These are phyloP conservation scores for Monochamus alternatus DNA, from an alignment of 2,888 invertebrate genomes.

Conservation along the genomic window DNA sequence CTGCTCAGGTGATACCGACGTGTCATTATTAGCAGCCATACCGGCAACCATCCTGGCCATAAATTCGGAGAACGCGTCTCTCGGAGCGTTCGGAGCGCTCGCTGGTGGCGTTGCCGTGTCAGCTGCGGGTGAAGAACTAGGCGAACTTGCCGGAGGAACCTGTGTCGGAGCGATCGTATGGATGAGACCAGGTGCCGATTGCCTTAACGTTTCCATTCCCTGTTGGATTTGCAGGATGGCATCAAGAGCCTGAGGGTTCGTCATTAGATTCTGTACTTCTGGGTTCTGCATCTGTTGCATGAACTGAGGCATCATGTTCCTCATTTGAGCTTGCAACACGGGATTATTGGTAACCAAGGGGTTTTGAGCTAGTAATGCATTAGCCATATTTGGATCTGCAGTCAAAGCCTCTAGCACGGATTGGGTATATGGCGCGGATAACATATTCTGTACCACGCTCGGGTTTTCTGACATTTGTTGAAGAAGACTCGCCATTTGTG, in stretches of 20 bases:
- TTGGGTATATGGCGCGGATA: slow-evolving; percentile 93
- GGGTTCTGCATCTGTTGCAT: slow-evolving; percentile 93
- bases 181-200: slow-evolving; percentile 88
- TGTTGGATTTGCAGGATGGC: slow-evolving; percentile 96
- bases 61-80: slow-evolving; percentile 75
- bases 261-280: slow-evolving; percentile 88
- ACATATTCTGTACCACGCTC: slow-evolving; percentile 89
- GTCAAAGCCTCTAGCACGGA: slow-evolving; percentile 89
- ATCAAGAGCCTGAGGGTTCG: slow-evolving; percentile 94
- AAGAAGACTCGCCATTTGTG: slow-evolving; percentile 90
- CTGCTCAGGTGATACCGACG: slow-evolving; percentile 87
- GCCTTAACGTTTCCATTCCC: slow-evolving; percentile 91
- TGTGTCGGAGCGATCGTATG: slow-evolving; percentile 72
- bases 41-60: slow-evolving; percentile 87
- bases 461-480: slow-evolving; percentile 90
- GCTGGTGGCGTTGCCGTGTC: slow-evolving; percentile 60
- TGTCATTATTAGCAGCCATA: slow-evolving; percentile 71
- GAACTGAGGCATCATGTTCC: slow-evolving; percentile 88
- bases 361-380: slow-evolving; percentile 80
- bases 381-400: slow-evolving; percentile 90
- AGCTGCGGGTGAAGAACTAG: slow-evolving; percentile 60
- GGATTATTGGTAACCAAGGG: slow-evolving; percentile 93
- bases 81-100: slow-evolving; percentile 63
- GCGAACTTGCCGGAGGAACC: neutral
- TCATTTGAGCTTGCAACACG: slow-evolving; percentile 86